Evolutionary conservation across 1,140 invertebrate species (phyloP).

Genomic region (Druon quercuslanigerum): DNA sequence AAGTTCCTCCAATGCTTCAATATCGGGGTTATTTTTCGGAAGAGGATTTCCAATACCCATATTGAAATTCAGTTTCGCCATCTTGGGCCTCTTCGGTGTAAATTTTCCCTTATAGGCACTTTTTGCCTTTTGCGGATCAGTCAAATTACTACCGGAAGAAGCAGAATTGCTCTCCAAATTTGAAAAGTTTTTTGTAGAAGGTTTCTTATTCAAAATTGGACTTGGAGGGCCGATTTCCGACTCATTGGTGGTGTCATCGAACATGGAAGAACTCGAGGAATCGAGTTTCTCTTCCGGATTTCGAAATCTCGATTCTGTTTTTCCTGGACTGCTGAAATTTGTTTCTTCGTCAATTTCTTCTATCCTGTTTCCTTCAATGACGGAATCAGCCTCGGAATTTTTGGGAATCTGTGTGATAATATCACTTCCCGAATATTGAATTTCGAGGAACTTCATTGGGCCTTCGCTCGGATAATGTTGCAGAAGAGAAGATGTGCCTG

Average conservation of each 20-base stretch:
- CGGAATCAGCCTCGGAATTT: not conserved
- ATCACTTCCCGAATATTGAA: not conserved
- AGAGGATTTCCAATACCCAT: not conserved
- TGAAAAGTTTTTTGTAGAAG: not conserved
- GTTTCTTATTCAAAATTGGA: not conserved
- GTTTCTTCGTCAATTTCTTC: not conserved
- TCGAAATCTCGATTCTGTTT: not conserved
- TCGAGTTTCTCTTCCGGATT: no score
- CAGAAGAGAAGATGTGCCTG: constrained; percentile 54
- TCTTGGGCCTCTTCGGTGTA: not conserved
- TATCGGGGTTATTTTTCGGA: not conserved
- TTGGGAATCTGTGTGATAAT: not conserved
- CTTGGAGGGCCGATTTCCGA: not conserved
- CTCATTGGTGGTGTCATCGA: not conserved
- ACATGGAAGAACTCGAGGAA: not conserved
- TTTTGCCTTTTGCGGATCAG: not conserved
- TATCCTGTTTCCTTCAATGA: not conserved
- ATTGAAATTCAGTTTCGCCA: not conserved
- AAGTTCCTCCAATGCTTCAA: not conserved
- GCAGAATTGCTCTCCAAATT: not conserved
- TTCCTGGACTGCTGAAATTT: not conserved
- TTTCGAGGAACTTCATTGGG: constrained; percentile 43
- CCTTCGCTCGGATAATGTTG: constrained; percentile 59
- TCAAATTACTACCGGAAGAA: not conserved
- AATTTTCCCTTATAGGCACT: no score